A percentile compares a stretch with the other conserved stretches of the same genome.
Conservation (phyloP, 1,140 invertebrate genomes). For the Sycobia sp. region DNA sequence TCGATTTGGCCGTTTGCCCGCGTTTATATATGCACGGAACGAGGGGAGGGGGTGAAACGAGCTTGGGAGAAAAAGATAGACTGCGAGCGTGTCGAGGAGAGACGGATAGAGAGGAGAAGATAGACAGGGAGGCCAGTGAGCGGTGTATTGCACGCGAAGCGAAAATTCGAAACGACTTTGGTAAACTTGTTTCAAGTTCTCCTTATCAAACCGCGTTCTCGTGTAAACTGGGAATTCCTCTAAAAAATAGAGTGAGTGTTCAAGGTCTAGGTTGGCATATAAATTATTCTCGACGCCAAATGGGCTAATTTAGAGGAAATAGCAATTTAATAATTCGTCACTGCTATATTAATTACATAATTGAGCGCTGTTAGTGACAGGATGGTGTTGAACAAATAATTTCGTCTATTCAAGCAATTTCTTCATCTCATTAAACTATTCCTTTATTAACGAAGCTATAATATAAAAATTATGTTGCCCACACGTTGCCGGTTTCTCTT, state of each 20-base stretch:
- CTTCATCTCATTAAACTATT: too few relatives aligned
- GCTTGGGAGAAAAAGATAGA: neutral
- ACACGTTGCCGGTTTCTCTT: too few relatives aligned
- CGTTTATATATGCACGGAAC: neutral
- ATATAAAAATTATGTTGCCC: too few relatives aligned
- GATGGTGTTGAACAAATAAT: too few relatives aligned
- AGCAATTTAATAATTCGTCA: too few relatives aligned
- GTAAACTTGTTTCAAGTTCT: conserved; percentile 24
- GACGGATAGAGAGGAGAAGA: neutral
- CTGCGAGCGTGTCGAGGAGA: neutral
- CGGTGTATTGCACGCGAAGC: neutral
- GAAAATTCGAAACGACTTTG: conserved; percentile 29
- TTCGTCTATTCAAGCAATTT: too few relatives aligned
- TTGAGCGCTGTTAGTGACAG: too few relatives aligned
- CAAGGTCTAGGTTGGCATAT: conserved; percentile 18
- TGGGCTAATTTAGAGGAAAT: neutral
- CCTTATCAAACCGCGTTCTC: conserved; percentile 32
- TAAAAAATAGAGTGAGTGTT: neutral
- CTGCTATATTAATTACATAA: too few relatives aligned
- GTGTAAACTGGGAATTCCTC: conserved; percentile 20
- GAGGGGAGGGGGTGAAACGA: too few relatives aligned
- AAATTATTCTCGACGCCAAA: neutral
- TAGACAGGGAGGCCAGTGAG: neutral
- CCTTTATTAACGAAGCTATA: too few relatives aligned
- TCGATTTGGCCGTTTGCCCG: conserved; percentile 21